phyloP scores from a whole-genome alignment of 37 sponge, comb jelly and placozoan genomes.

The Mnemiopsis leidyi region DNA sequence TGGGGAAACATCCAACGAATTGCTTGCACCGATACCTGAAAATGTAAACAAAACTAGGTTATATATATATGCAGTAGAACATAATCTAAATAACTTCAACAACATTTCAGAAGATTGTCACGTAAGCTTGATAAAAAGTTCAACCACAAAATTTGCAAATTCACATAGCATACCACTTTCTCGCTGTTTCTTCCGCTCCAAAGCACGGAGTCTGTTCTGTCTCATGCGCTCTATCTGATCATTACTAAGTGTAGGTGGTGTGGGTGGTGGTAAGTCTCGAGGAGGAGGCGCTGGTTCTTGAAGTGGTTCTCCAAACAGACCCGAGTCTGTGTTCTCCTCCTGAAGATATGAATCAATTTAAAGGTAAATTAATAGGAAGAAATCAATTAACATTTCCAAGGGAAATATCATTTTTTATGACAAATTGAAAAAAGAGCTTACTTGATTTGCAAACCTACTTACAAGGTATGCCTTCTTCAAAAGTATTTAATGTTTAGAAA shows the following conservation, averaged over 20 bases:
- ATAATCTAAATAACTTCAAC: not conserved
- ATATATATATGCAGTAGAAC: too few relatives aligned
- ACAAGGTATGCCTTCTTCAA: too few relatives aligned
- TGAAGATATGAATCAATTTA: not conserved
- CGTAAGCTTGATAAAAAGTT: too few relatives aligned
- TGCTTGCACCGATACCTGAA: not conserved
- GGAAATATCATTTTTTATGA: too few relatives aligned
- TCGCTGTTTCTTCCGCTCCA: constrained; percentile 51
- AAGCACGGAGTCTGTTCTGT: constrained; percentile 27
- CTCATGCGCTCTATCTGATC: constrained; percentile 64
- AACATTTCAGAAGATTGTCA: not conserved
- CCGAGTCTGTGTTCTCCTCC: not conserved
- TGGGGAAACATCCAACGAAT: constrained; percentile 11
- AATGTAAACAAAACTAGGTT: not conserved
- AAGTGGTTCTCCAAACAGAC: constrained; percentile 1
- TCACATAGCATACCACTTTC: constrained; percentile 14
- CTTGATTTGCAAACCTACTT: too few relatives aligned
- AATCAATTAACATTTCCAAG: too few relatives aligned
- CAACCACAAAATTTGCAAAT: too few relatives aligned
- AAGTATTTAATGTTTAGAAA: too few relatives aligned
- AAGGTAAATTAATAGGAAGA: too few relatives aligned
- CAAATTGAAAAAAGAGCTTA: too few relatives aligned
- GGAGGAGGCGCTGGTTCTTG: not conserved
- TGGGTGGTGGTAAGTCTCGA: not conserved
- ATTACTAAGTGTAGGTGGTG: not conserved